These are phyloP conservation scores for Halichoeres trimaculatus DNA, from an alignment of 2,113 vertebrate species.

Conservation along the genomic window DNA sequence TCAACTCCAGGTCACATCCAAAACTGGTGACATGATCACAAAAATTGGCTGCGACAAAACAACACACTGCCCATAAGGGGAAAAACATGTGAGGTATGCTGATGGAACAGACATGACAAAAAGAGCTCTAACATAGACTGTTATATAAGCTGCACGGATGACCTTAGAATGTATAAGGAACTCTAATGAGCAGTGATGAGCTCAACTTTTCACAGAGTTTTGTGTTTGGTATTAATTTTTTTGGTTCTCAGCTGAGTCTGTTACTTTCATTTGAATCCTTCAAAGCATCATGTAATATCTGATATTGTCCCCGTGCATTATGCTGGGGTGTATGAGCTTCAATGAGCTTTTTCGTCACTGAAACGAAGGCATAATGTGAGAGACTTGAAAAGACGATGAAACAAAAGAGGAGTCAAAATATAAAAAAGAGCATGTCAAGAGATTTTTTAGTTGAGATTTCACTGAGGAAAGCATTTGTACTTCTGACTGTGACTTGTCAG, in stretches of 20 bases:
- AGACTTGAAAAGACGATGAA: slow-evolving; percentile 4
- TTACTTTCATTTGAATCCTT: slow-evolving; percentile 14
- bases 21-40: slow-evolving; percentile 65
- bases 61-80: background rate
- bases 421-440: slow-evolving; percentile 5
- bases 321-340: background rate
- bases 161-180: slow-evolving; percentile 20
- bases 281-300: slow-evolving; percentile 6
- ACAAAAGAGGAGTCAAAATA: slow-evolving; percentile 13
- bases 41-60: slow-evolving; percentile 55
- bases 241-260: background rate
- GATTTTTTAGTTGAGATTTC: slow-evolving; percentile 22
- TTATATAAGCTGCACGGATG: slow-evolving; percentile 11
- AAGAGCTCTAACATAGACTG: slow-evolving; percentile 18
- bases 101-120: slow-evolving; percentile 34
- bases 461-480: slow-evolving; percentile 35
- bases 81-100: slow-evolving; percentile 37
- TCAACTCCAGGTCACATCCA: slow-evolving; percentile 25
- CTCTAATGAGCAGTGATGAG: slow-evolving; percentile 17
- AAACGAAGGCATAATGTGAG: slow-evolving; percentile 4
- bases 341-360: slow-evolving; percentile 17
- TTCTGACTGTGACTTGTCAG: slow-evolving; percentile 49
- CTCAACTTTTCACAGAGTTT: slow-evolving; percentile 4
- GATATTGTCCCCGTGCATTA: background rate
- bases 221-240: slow-evolving; percentile 17